A percentile compares a stretch with the other conserved stretches of the same genome.
Evolutionary conservation across 2,113 vertebrate genomes (phyloP).

Genomic region (Oncorhynchus kisutch): DNA sequence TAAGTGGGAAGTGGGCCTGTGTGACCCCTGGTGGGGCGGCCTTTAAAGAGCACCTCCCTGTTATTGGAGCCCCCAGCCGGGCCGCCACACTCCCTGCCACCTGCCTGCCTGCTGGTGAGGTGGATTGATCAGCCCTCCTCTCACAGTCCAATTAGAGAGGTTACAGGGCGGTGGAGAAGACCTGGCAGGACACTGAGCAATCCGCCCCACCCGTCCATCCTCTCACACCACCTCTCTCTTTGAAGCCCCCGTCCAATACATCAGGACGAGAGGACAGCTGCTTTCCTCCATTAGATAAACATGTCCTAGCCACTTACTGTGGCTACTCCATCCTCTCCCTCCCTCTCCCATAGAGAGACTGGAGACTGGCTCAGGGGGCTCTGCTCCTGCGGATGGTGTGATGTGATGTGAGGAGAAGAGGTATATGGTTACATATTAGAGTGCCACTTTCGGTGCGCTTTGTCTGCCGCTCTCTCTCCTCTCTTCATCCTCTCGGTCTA

Average conservation of each 20-base stretch:
- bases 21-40: slow-evolving; percentile 65
- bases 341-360: slow-evolving; percentile 4
- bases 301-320: slow-evolving; percentile 42
- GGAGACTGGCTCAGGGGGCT: background rate
- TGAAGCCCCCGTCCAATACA: slow-evolving; percentile 42
- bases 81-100: slow-evolving; percentile 33
- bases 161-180: slow-evolving; percentile 45
- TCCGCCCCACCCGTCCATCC: background rate
- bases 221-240: no score
- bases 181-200: slow-evolving; percentile 31
- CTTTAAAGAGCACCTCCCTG: slow-evolving; percentile 72
- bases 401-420: background rate
- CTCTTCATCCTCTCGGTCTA: background rate
- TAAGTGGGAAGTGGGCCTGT: slow-evolving; percentile 52
- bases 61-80: slow-evolving; percentile 62
- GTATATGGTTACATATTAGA: background rate
- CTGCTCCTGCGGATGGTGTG: background rate
- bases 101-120: slow-evolving; percentile 36
- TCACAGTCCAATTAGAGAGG: slow-evolving; percentile 71
- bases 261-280: slow-evolving; percentile 26
- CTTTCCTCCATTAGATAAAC: slow-evolving; percentile 62
- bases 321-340: slow-evolving; percentile 9
- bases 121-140: slow-evolving; percentile 72
- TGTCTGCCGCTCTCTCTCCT: background rate
- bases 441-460: background rate